Percentiles rank a stretch among this genome's conserved stretches.
Evolutionary conservation across 1,140 invertebrate genomes (phyloP).

Genomic region (Capitella teleta): DNA sequence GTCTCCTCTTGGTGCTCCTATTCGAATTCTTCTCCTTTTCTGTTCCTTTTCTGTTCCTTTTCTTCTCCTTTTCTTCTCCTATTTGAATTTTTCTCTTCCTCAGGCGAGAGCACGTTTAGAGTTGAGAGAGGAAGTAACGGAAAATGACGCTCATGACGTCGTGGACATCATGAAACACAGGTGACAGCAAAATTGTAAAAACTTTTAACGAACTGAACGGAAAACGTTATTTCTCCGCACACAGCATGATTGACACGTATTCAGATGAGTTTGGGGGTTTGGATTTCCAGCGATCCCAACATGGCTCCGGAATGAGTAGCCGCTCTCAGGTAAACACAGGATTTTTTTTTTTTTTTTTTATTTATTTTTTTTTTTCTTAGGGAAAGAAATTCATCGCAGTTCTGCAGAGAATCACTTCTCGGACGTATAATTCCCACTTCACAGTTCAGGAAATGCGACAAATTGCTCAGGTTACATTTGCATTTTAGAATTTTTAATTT

Average conservation of each 20-base stretch:
- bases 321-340: constrained; percentile 20
- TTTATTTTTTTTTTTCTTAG: constrained; percentile 42
- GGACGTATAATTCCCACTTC: constrained; percentile 58
- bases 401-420: constrained; percentile 53
- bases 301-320: constrained; percentile 62
- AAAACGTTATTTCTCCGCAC: too few species aligned
- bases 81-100: too few species aligned
- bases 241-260: constrained; percentile 65
- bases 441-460: constrained; percentile 63
- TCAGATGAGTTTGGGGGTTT: constrained; percentile 57
- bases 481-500: not conserved
- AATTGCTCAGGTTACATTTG: constrained; percentile 44
- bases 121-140: constrained; percentile 64
- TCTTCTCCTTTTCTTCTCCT: too few species aligned
- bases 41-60: too few species aligned
- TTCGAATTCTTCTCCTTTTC: too few species aligned
- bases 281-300: constrained; percentile 57
- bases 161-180: constrained; percentile 68
- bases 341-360: not conserved
- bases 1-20: too few species aligned
- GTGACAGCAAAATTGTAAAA: too few species aligned
- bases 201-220: too few species aligned
- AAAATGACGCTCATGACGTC: constrained; percentile 70
- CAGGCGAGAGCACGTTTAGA: constrained; percentile 75
- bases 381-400: constrained; percentile 63